Evolutionary conservation across 1,140 invertebrate species (phyloP).

Genomic region (Zaprionus africanus): DNA sequence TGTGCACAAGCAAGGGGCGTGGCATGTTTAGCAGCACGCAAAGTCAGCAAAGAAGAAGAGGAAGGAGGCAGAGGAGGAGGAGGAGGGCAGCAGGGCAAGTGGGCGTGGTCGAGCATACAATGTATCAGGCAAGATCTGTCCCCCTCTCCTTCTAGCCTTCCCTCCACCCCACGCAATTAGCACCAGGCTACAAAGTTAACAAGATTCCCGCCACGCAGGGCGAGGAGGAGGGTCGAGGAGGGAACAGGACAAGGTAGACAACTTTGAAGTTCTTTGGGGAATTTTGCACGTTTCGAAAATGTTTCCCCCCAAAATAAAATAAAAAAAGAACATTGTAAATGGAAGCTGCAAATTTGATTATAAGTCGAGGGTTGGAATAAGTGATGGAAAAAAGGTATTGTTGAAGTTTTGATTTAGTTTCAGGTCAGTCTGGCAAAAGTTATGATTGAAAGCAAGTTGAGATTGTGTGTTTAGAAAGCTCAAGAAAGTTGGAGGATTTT

Average conservation of each 20-base stretch:
- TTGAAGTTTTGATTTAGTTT: background rate
- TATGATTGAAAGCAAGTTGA: background rate
- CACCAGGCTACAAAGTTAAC: conserved; percentile 25
- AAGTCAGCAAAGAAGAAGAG: conserved; percentile 7
- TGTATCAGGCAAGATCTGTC: background rate
- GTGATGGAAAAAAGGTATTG: background rate
- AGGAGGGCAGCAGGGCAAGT: background rate
- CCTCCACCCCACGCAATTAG: conserved; percentile 8
- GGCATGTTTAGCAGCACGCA: conserved; percentile 41
- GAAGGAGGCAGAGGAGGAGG: background rate
- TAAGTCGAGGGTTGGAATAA: background rate
- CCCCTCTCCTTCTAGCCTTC: background rate
- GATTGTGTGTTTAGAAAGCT: background rate
- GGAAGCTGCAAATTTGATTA: conserved; percentile 10
- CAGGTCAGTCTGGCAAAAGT: conserved; percentile 4
- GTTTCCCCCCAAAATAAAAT: background rate
- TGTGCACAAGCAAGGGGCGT: conserved; percentile 52
- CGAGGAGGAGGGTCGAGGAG: no score
- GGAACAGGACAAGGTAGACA: background rate
- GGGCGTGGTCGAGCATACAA: background rate
- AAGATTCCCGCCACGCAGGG: background rate
- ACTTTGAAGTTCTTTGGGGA: conserved; percentile 9
- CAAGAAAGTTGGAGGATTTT: background rate
- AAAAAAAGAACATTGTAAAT: background rate
- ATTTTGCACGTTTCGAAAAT: conserved; percentile 7